Conservation (phyloP, 2,797 vertebrate genomes). For the Spheniscus humboldti region DNA sequence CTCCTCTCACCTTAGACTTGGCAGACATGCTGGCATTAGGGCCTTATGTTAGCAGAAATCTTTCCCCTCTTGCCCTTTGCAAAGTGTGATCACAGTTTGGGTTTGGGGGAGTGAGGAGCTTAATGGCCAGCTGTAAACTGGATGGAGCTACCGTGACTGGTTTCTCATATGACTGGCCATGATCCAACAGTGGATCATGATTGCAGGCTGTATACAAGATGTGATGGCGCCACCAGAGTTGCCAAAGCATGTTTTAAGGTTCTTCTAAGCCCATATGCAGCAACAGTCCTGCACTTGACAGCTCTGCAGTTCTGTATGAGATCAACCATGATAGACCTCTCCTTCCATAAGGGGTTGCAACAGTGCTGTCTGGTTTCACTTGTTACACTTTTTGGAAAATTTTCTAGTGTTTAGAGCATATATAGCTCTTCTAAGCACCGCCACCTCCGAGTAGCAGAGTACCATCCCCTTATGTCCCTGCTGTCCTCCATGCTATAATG, state of each 20-base stretch:
- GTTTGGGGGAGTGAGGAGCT: neutral
- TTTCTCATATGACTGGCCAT: neutral
- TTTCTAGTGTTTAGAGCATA: neutral
- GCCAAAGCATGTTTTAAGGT: neutral
- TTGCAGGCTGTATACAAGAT: neutral
- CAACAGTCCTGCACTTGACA: neutral
- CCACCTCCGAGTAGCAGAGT: neutral
- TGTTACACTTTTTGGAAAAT: neutral
- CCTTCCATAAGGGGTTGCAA: neutral
- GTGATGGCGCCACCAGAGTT: neutral
- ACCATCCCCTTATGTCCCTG: neutral
- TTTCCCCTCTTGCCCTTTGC: neutral
- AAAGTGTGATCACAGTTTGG: neutral
- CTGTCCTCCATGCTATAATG: neutral
- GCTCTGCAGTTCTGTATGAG: neutral
- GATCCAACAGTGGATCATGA: neutral
- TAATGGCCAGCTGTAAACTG: neutral
- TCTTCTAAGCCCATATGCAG: neutral
- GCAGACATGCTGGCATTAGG: neutral
- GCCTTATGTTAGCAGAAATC: neutral
- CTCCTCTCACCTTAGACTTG: neutral
- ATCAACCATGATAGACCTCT: neutral
- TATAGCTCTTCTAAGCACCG: neutral
- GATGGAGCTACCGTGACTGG: neutral
- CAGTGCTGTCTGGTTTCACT: neutral